Conservation (phyloP, 2,113 vertebrate species). For the Ceuthmochares aereus region DNA sequence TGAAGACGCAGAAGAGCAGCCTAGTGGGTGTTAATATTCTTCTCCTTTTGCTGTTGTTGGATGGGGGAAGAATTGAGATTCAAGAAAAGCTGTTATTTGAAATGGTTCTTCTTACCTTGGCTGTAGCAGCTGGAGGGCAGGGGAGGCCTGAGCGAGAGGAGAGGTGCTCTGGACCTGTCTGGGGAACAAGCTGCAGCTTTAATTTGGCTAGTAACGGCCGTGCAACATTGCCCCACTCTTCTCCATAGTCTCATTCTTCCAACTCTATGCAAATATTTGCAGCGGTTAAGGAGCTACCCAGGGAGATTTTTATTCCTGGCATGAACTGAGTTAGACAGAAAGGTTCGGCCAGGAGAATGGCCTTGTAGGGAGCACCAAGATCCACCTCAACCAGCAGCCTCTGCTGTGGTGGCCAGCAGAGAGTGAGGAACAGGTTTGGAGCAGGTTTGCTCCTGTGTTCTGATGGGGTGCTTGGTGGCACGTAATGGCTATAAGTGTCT, state of each 20-base stretch:
- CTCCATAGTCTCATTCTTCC: not conserved
- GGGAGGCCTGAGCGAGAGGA: not conserved
- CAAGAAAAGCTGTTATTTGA: not conserved
- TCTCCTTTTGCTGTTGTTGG: not conserved
- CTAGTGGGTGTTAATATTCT: not conserved
- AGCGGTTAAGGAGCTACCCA: not conserved
- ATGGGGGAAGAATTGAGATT: not conserved
- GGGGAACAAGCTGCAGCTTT: not conserved
- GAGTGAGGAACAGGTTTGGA: not conserved
- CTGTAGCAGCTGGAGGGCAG: not conserved
- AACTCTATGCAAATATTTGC: not conserved
- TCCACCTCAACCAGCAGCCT: not conserved
- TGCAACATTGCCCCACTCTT: not conserved
- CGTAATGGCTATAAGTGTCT: rapidly evolving
- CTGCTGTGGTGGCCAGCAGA: not conserved
- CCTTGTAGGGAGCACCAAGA: not conserved
- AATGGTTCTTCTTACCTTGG: not conserved
- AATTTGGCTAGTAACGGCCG: not conserved
- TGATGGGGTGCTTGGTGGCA: not conserved
- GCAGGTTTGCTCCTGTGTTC: not conserved
- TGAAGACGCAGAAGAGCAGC: constrained; percentile 8
- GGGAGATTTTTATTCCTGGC: not conserved
- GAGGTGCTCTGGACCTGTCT: not conserved
- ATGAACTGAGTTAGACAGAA: not conserved
- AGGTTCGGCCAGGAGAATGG: not conserved